phyloP scores from a whole-genome alignment of 2,888 invertebrate genomes.

The Drosophila tanythrix region DNA sequence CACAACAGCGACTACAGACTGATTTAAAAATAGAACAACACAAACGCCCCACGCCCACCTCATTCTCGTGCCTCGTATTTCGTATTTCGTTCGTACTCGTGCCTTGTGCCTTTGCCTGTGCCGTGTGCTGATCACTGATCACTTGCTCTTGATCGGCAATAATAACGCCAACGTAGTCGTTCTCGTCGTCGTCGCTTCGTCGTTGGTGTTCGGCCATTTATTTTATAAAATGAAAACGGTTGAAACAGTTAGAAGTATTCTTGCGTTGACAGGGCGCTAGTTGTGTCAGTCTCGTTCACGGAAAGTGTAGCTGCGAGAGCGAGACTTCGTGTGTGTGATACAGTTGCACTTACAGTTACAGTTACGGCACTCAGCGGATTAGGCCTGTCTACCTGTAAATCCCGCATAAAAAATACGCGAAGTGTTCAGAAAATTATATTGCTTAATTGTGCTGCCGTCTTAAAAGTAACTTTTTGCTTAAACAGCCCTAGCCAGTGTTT shows the following conservation, averaged over 20 bases:
- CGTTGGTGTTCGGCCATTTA: constrained; percentile 42
- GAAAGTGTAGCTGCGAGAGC: constrained; percentile 38
- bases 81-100: constrained; percentile 4
- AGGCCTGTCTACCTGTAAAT: neutral
- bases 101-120: constrained; percentile 21
- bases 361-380: neutral
- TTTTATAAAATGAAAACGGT: constrained; percentile 67
- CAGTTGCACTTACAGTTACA: neutral
- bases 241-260: constrained; percentile 79
- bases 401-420: neutral
- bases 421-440: constrained; percentile 16
- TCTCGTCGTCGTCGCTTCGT: constrained; percentile 18
- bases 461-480: constrained; percentile 1
- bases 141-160: constrained; percentile 31
- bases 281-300: constrained; percentile 63
- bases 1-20: constrained; percentile 6
- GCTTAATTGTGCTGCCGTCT: constrained; percentile 7
- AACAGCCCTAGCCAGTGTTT: constrained; percentile 27
- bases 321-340: constrained; percentile 6
- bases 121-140: constrained; percentile 36
- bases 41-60: constrained; percentile 44
- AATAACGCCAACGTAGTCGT: constrained; percentile 15
- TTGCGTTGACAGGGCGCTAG: constrained; percentile 72
- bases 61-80: constrained; percentile 7
- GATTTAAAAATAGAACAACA: constrained; percentile 50